Percentiles rank a stretch among this genome's conserved stretches.
These are phyloP conservation scores for Eclectus roratus DNA, from an alignment of 2,113 vertebrate genomes.

Conservation along the genomic window DNA sequence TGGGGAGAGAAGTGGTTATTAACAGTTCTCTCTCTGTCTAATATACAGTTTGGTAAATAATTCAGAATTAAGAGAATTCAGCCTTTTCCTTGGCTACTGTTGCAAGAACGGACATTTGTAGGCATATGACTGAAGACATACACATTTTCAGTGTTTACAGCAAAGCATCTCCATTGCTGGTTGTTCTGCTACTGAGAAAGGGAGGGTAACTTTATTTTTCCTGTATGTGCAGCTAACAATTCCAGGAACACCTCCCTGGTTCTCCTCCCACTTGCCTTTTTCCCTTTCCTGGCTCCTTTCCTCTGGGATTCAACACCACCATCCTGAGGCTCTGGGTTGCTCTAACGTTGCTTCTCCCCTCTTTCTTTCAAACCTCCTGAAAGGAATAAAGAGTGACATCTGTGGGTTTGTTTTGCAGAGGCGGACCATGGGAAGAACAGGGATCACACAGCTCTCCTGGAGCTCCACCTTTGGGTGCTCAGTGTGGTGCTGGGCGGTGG, in stretches of 20 bases:
- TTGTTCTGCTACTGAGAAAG: background rate
- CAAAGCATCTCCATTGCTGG: background rate
- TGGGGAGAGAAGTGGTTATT: background rate
- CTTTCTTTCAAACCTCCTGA: background rate
- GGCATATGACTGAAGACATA: background rate
- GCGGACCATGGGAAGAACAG: background rate
- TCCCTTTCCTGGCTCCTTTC: constrained; percentile 39
- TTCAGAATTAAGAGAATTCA: background rate
- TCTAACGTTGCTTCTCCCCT: background rate
- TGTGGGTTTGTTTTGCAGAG: background rate
- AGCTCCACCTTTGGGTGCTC: background rate
- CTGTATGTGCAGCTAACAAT: constrained; percentile 40
- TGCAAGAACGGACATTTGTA: accelerated
- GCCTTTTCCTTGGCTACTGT: background rate
- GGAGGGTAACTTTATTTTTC: constrained; percentile 16
- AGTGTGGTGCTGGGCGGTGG: background rate
- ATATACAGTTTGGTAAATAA: background rate
- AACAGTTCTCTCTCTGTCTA: background rate
- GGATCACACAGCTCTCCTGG: background rate
- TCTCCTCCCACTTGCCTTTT: constrained; percentile 47
- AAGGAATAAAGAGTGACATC: background rate
- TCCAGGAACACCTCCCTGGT: constrained; percentile 12
- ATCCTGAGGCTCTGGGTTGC: background rate
- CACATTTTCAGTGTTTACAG: background rate
- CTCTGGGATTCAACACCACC: background rate